Evolutionary conservation across 1,140 invertebrate species (phyloP).

Genomic region (Antheraea pernyi): DNA sequence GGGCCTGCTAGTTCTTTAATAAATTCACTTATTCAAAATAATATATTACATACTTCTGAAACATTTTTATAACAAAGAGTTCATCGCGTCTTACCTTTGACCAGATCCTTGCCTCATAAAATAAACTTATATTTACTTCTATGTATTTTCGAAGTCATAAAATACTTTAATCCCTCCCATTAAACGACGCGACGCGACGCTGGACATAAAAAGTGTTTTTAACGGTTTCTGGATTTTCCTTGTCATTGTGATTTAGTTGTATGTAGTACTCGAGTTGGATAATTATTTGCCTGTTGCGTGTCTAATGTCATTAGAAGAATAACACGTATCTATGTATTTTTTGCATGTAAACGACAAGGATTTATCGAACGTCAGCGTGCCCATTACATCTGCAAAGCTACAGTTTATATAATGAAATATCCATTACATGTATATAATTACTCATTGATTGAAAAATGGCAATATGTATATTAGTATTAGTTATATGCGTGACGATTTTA

Average conservation of each 20-base stretch:
- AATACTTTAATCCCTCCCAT: conserved; percentile 28
- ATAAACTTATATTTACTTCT: conserved; percentile 16
- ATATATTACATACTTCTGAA: not conserved
- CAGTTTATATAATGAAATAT: not conserved
- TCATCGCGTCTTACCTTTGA: conserved; percentile 12
- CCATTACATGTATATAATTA: not conserved
- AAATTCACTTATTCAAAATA: too few species aligned
- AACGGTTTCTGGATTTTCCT: conserved; percentile 33
- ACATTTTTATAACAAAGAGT: conserved; percentile 3
- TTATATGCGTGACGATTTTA: too few species aligned
- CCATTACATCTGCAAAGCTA: not conserved
- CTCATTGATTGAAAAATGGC: too few species aligned
- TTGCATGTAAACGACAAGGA: not conserved
- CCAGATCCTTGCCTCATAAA: conserved; percentile 19
- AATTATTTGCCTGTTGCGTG: conserved; percentile 33
- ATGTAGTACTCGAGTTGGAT: conserved; percentile 16
- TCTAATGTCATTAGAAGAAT: conserved; percentile 2
- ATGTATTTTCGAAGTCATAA: conserved; percentile 28
- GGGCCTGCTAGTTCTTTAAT: too few species aligned
- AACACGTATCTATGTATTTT: not conserved
- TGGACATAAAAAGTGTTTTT: conserved; percentile 24
- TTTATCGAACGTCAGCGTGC: not conserved
- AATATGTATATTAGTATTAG: too few species aligned
- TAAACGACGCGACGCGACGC: conserved; percentile 17
- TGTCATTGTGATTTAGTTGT: conserved; percentile 38